Base-by-base conservation (phyloP, 2,888 invertebrate species). In the Eilema sororculum region DNA sequence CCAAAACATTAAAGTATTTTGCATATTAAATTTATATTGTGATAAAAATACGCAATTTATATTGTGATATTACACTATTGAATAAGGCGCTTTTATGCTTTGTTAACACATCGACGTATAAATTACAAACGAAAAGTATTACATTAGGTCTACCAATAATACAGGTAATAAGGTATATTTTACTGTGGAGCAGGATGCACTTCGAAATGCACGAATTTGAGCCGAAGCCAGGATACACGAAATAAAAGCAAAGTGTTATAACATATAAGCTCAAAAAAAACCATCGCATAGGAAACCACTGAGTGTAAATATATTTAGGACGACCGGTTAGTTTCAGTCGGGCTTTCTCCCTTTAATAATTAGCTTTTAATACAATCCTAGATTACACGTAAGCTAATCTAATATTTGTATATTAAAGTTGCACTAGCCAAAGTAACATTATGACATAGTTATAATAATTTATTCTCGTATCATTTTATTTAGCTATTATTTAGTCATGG, bases 361-460 rank as follows among this genome's bases (percentile, higher is more conserved):
- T 61, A 60, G 60, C n/a, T 33, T n/a, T 0, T 60, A 60, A 30
- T 30, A 33, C n/a, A 60, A 12, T 30, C n/a, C 22, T 24, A 61
- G 22, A 24, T 61, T 61, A 22, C 33, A 22, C 61, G 22, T 22
- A 61, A 33, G 61, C 30, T 33, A 61, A 41, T 63, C 6, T 46
- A 37, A 37, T 37, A 33, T 37, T 37, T 37, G 12, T 22, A 56
- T 33, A 56, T 65, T 56, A 30, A 56, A 65, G 13, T 30, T 56
- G 65, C 65, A 65, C 56, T 30, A 56, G 65, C 65, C 65, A 65
- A 56, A 65, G 65, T 65, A 56, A n/a, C 1, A 22, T 65, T 65
- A 52, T 28, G 5, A n/a, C n/a, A 28, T 52, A 64, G 64, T 56
- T 46, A 16, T 56, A 65, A 52, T 30, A n/a, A 28, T 46, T n/a